Evolutionary conservation across 2,888 invertebrate genomes (phyloP).

Genomic region (Salpingus planirostris): DNA sequence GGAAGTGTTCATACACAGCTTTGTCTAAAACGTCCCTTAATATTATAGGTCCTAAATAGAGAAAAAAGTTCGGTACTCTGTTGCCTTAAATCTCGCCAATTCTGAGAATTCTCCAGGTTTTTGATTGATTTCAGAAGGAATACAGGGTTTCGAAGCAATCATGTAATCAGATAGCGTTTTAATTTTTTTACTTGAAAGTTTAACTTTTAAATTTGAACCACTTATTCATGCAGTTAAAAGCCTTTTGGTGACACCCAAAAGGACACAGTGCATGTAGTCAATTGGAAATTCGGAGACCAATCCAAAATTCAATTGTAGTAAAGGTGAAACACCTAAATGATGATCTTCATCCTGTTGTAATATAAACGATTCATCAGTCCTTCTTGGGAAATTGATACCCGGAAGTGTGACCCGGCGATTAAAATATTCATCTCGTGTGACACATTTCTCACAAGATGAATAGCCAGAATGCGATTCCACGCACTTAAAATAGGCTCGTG

Average conservation of each 20-base stretch:
- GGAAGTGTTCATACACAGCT: conserved; percentile 9
- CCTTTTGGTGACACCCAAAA: conserved; percentile 15
- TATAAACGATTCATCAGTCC: conserved; percentile 8
- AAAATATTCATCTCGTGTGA: not conserved
- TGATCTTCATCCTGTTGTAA: conserved; percentile 7
- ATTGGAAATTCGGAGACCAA: conserved; percentile 10
- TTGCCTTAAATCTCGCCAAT: conserved; percentile 14
- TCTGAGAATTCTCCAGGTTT: conserved; percentile 10
- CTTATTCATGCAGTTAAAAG: conserved; percentile 10
- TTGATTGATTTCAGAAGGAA: conserved; percentile 11
- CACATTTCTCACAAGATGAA: conserved; percentile 7
- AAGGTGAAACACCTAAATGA: conserved; percentile 7
- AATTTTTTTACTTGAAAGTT: too few relatives aligned
- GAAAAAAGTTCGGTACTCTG: conserved; percentile 12
- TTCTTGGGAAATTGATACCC: not conserved
- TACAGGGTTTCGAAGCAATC: conserved; percentile 5
- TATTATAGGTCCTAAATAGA: conserved; percentile 9
- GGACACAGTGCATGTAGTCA: conserved; percentile 13
- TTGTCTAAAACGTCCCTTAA: conserved; percentile 5
- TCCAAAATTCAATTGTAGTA: conserved; percentile 6
- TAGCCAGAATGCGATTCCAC: conserved; percentile 11
- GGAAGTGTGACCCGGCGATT: not conserved
- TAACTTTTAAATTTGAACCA: too few relatives aligned
- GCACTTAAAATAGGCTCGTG: conserved; percentile 6
- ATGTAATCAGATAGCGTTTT: not conserved